Percentiles rank a stretch among this genome's conserved stretches.
Conservation (phyloP, 2,113 vertebrate genomes). For the Mormyrus iriodes region DNA sequence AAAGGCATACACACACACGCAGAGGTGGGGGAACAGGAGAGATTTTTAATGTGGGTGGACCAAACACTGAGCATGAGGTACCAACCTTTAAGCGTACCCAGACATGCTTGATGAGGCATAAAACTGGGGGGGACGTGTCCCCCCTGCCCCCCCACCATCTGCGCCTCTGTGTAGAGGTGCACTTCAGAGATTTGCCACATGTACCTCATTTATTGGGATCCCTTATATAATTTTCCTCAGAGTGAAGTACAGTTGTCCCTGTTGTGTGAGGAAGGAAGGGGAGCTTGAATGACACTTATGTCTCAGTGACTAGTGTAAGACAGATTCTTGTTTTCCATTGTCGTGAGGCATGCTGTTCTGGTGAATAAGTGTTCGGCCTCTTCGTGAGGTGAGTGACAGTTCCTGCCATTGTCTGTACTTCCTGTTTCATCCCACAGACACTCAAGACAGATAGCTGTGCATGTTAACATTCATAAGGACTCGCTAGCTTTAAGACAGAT, state of each 20-base stretch:
- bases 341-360: not conserved
- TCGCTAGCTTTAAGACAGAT: not conserved
- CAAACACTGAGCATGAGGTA: no score
- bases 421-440: conserved; percentile 32
- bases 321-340: not conserved
- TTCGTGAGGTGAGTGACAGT: conserved; percentile 43
- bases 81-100: no score
- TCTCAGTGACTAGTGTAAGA: not conserved
- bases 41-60: no score
- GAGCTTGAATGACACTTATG: not conserved
- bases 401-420: conserved; percentile 64
- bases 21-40: no score
- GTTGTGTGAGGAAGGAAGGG: not conserved
- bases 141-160: no score
- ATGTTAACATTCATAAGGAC: not conserved
- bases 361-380: conserved; percentile 23
- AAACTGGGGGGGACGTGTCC: no score
- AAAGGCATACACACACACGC: not conserved
- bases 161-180: no score
- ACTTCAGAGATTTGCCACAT: not conserved
- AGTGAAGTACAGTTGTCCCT: not conserved
- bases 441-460: not conserved
- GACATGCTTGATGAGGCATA: no score
- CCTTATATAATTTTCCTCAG: not conserved
- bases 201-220: not conserved